phyloP scores from a whole-genome alignment of 53 echinoderm and acorn worm species.

The Echinarachnius parma region DNA sequence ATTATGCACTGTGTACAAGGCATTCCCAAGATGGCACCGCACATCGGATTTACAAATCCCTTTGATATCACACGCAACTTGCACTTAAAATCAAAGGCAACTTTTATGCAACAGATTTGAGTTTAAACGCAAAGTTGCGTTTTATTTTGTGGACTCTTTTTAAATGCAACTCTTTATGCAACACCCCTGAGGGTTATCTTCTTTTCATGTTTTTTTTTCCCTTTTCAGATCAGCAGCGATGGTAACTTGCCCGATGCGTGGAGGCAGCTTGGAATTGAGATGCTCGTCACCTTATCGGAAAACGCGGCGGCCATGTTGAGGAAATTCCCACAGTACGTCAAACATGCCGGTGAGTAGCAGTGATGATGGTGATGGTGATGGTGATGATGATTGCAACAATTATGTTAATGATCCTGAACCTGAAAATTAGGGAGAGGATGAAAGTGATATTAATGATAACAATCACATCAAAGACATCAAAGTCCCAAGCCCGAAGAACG shows the following conservation, averaged over 20 bases:
- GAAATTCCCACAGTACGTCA: conserved; percentile 69
- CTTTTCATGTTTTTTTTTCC: background rate
- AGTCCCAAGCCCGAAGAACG: too few species aligned
- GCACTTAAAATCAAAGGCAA: too few species aligned
- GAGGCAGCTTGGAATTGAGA: conserved; percentile 92
- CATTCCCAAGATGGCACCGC: too few species aligned
- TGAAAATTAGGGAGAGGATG: background rate
- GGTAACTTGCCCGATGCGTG: conserved; percentile 69
- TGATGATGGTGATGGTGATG: background rate
- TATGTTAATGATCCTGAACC: background rate
- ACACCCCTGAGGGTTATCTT: too few species aligned
- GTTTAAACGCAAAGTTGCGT: too few species aligned
- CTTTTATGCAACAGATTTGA: too few species aligned
- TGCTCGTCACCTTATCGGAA: conserved; percentile 87
- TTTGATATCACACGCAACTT: too few species aligned
- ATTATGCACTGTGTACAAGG: too few species aligned
- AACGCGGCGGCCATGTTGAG: conserved; percentile 91
- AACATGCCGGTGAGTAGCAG: conserved; percentile 60
- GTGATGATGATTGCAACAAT: background rate
- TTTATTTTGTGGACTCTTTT: too few species aligned
- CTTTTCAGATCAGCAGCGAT: conserved; percentile 65
- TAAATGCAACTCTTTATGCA: too few species aligned
- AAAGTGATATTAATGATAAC: background rate
- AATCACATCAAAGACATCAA: too few species aligned
- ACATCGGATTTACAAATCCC: too few species aligned